Evolutionary conservation across 2,888 invertebrate species (phyloP), one percentile per base, ranked within the genome.

Genomic region (Amphipyra tragopoginis): DNA sequence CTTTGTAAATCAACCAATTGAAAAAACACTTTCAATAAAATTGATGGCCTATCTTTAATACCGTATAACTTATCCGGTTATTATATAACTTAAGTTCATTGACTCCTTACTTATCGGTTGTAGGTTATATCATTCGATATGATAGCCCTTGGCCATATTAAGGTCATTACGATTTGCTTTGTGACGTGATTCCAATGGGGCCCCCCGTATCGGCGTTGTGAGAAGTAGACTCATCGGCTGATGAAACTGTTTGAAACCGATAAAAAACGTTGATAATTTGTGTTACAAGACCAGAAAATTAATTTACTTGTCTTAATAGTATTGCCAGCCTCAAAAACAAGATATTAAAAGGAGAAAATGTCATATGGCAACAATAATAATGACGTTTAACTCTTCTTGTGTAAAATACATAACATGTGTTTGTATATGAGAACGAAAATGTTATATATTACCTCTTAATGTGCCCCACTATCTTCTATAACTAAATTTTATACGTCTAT

Each of bases 401-500:
- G 2, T 36, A 36, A 10, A 36, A 36, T 36, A 36, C 2, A 8
- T 6, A 36, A 10, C 21, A 43, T 45, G 43, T 73, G 51, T 62
- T 62, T 58, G 34, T 60, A 43, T 42, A 8, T 36, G 39, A 44
- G 13, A n/a, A 33, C 13, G 0, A 26, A 48, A 34, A 21, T 38
- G 54, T 60, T 51, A 59, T 57, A 50, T 58, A 62, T 59, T 59
- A 70, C 65, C 59, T 71, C 72, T 72, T 44, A 58, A 59, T 57
- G 75, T 81, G 83, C 81, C 85, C 84, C 79, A 71, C 61, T 81
- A 75, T 72, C 62, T 50, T 71, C 70, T 79, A 66, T 69, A 50
- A 55, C 50, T 83, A 85, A 77, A 74, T 82, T 85, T 82, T 84
- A 65, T 84, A 83, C 79, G 70, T 77, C 73, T 80, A 59, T 81